Evolutionary conservation across 2,797 vertebrate genomes (phyloP).

Genomic region (Mus caroli): DNA sequence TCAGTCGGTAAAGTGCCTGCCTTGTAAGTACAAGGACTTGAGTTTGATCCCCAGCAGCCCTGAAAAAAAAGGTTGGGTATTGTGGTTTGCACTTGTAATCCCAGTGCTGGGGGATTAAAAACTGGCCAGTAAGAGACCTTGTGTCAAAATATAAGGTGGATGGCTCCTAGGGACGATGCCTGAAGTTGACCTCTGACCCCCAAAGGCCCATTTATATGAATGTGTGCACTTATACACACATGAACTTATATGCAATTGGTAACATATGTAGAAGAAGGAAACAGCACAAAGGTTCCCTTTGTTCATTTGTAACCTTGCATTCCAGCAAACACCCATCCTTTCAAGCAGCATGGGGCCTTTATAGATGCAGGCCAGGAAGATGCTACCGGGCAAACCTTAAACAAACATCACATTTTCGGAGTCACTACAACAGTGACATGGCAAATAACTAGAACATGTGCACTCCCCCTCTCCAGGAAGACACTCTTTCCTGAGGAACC

Average conservation of each 20-base stretch:
- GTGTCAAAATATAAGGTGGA: not conserved
- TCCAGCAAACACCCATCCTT: constrained; percentile 14
- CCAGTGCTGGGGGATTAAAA: not conserved
- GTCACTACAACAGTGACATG: not conserved
- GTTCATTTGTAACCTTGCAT: not conserved
- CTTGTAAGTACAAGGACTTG: not conserved
- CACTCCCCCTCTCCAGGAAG: not conserved
- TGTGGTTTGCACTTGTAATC: not conserved
- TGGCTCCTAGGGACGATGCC: not conserved
- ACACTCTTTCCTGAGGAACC: not conserved
- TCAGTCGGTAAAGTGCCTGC: not conserved
- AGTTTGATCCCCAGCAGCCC: not conserved
- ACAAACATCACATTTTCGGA: constrained; percentile 36
- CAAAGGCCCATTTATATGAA: not conserved
- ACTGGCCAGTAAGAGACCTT: not conserved
- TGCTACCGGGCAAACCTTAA: constrained; percentile 29
- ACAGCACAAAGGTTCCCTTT: not conserved
- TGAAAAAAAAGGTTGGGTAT: not conserved
- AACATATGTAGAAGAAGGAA: constrained; percentile 22
- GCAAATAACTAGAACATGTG: constrained; percentile 48
- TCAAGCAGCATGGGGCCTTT: not conserved
- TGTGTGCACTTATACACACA: not conserved
- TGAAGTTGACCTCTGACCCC: not conserved
- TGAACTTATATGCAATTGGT: not conserved
- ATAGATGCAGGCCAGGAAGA: constrained; percentile 45